Percentiles rank a stretch among this genome's conserved stretches.
phyloP scores from a whole-genome alignment of 2,888 invertebrate genomes.

The Eupeodes luniger region DNA sequence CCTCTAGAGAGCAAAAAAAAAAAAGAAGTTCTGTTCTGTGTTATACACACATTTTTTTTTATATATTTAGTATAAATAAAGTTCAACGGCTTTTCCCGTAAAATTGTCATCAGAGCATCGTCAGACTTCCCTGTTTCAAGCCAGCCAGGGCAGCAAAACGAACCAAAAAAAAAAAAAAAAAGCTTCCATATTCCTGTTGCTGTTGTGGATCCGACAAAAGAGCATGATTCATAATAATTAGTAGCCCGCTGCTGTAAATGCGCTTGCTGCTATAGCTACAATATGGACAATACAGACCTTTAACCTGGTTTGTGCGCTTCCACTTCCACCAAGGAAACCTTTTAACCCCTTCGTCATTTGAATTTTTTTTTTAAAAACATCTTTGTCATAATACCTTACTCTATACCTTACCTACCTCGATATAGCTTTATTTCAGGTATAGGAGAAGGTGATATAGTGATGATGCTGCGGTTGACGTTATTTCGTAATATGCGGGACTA shows the following conservation, averaged over 20 bases:
- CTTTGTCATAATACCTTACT: conserved; percentile 18
- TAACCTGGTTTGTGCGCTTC: conserved; percentile 51
- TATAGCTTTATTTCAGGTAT: background rate
- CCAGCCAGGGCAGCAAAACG: background rate
- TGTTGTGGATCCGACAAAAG: conserved; percentile 30
- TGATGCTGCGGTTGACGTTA: conserved; percentile 9
- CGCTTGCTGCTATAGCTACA: background rate
- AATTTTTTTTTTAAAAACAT: conserved; percentile 47
- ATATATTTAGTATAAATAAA: conserved; percentile 1
- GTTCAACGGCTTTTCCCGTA: conserved; percentile 59
- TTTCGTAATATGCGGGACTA: conserved; percentile 16
- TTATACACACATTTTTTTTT: background rate
- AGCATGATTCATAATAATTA: conserved; percentile 58
- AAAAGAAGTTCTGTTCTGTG: conserved; percentile 5
- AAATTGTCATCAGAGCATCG: conserved; percentile 48
- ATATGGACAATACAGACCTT: conserved; percentile 60
- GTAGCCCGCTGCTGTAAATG: conserved; percentile 13
- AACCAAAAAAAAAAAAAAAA: background rate
- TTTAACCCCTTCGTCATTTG: conserved; percentile 47
- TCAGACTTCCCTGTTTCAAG: conserved; percentile 40
- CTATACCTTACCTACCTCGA: background rate
- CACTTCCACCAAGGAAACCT: conserved; percentile 35
- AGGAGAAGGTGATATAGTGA: conserved; percentile 11
- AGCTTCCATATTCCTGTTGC: conserved; percentile 43
- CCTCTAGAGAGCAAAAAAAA: conserved; percentile 12